These are phyloP conservation scores for Selenia dentaria DNA, from an alignment of 2,888 invertebrate species.

Conservation along the genomic window DNA sequence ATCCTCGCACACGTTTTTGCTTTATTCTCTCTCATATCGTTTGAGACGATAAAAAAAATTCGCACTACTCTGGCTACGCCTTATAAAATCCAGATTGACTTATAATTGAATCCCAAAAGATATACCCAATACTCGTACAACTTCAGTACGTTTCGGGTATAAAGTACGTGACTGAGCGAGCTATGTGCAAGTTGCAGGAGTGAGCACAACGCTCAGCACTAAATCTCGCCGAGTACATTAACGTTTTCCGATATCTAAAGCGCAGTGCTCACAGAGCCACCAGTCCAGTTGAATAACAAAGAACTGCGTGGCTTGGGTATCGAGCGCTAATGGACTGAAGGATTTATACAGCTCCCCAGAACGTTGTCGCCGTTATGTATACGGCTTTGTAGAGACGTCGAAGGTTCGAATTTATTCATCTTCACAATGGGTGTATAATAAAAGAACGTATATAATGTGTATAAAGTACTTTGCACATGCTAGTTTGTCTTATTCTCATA, in stretches of 20 bases:
- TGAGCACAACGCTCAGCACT: slow-evolving; percentile 54
- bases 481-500: slow-evolving; percentile 29
- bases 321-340: slow-evolving; percentile 73
- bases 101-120: slow-evolving; percentile 9
- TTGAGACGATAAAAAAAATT: no score
- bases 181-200: slow-evolving; percentile 42
- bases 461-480: slow-evolving; percentile 7
- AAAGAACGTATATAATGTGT: slow-evolving; percentile 9
- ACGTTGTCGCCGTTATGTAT: slow-evolving; percentile 45
- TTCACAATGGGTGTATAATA: slow-evolving; percentile 31
- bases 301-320: slow-evolving; percentile 75
- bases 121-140: neutral
- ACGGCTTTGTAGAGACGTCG: slow-evolving; percentile 19
- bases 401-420: slow-evolving; percentile 17
- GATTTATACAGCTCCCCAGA: slow-evolving; percentile 67
- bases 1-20: no score
- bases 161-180: slow-evolving; percentile 35
- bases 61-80: neutral
- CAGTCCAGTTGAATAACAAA: slow-evolving; percentile 78
- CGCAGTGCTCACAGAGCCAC: slow-evolving; percentile 59
- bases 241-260: slow-evolving; percentile 80
- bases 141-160: slow-evolving; percentile 11
- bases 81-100: neutral
- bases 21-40: no score
- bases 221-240: slow-evolving; percentile 76